Evolutionary conservation across 2,888 invertebrate species (phyloP).

Genomic region (Cabera pusaria): DNA sequence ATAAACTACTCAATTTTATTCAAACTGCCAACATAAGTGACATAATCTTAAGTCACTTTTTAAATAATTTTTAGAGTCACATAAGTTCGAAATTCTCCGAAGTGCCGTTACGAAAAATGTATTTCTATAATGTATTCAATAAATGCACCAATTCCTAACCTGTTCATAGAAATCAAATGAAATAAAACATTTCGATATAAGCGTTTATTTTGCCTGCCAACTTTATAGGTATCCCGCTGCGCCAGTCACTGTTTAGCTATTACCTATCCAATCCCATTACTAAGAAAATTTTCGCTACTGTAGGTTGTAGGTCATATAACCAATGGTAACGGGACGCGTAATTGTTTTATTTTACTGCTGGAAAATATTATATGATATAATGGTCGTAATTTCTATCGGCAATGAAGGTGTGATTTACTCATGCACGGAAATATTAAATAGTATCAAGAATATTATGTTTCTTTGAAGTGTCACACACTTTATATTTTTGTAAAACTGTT

Average conservation of each 20-base stretch:
- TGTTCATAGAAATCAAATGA: conserved; percentile 12
- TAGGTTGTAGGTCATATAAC: conserved; percentile 11
- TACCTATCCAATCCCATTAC: conserved; percentile 12
- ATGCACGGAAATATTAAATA: too few relatives aligned
- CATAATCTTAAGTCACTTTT: too few relatives aligned
- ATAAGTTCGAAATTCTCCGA: background rate
- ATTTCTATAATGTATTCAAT: background rate
- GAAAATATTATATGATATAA: too few relatives aligned
- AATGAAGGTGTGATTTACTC: too few relatives aligned
- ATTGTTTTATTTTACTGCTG: conserved; percentile 11
- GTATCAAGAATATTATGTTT: too few relatives aligned
- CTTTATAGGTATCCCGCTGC: conserved; percentile 6
- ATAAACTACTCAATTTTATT: too few relatives aligned
- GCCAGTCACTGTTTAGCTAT: conserved; percentile 13
- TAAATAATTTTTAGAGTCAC: too few relatives aligned
- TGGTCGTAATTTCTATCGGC: too few relatives aligned
- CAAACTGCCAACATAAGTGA: too few relatives aligned
- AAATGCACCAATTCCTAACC: conserved; percentile 13
- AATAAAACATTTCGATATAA: conserved; percentile 8
- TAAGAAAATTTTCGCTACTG: conserved; percentile 15
- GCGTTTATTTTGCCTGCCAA: conserved; percentile 10
- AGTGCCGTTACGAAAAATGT: conserved; percentile 12
- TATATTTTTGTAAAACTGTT: too few relatives aligned
- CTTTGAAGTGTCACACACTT: too few relatives aligned
- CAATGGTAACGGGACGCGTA: conserved; percentile 10